phyloP scores from a whole-genome alignment of 2,113 vertebrate species.

The Tautogolabrus adspersus region DNA sequence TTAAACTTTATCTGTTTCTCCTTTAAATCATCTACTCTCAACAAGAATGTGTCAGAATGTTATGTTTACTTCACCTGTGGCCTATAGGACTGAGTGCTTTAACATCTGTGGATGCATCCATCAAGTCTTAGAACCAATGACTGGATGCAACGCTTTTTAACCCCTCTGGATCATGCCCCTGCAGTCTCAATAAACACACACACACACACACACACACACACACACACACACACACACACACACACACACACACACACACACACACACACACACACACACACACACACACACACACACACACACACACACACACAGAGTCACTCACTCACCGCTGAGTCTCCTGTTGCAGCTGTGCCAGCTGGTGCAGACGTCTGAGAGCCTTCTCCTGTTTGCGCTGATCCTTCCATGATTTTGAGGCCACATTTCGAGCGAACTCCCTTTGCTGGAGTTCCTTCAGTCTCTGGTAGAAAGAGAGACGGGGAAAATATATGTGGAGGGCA shows the following conservation, averaged over 20 bases:
- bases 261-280: conserved; percentile 54
- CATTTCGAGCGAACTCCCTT: conserved; percentile 97
- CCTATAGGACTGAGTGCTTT: conserved; percentile 55
- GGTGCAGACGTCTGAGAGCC: conserved; percentile 93
- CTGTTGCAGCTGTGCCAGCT: conserved; percentile 93
- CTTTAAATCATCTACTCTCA: conserved; percentile 23
- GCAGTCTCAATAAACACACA: conserved; percentile 20
- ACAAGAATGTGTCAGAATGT: conserved; percentile 55
- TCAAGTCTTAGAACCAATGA: conserved; percentile 68
- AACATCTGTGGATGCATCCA: conserved; percentile 70
- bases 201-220: conserved; percentile 53
- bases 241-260: not conserved
- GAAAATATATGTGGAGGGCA: conserved; percentile 10
- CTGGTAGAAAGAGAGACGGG: conserved; percentile 72
- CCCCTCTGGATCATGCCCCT: conserved; percentile 58
- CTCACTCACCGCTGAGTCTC: conserved; percentile 89
- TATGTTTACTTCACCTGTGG: conserved; percentile 75
- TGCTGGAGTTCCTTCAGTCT: conserved; percentile 98
- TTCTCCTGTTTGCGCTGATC: conserved; percentile 98
- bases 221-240: conserved; percentile 25
- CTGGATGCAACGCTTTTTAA: conserved; percentile 69
- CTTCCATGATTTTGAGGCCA: conserved; percentile 99
- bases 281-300: conserved; percentile 22
- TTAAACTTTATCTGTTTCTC: conserved; percentile 22
- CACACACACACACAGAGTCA: no score